Evolutionary conservation across 1,140 invertebrate genomes (phyloP), one percentile per base, ranked within the genome.

Genomic region (Pseudomyrmex sp.): DNA sequence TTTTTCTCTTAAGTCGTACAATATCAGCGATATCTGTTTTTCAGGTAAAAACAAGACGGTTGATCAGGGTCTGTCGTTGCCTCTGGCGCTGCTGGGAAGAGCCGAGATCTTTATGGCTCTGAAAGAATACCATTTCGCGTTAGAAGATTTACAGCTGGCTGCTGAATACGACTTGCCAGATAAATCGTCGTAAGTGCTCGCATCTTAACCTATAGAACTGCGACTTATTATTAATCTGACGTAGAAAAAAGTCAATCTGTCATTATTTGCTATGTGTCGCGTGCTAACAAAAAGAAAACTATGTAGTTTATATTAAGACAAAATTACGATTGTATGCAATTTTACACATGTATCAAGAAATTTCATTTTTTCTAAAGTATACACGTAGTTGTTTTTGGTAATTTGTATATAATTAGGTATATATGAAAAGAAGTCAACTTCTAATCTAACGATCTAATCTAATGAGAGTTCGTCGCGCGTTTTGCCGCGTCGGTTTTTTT

Each of bases 121-220:
- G 63, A 92, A 95, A 1, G 92, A 96, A 61, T 95, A 95, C 18
- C 89, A 94, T 74, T 92, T 95, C 0, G 96, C 96, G 0, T 83
- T 97, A 1, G 94, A 94, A 65, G 97, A 97, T 90, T 91, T 97
- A 13, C 95, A 96, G 87, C 85, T 96, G 63, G 95, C 95, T 7
- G 87, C 96, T 12, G 96, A 96, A 73, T 95, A 96, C 85, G 94
- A 95, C 18, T 13, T 69, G 7, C 84, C 86, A 20, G 12, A 86
- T 12, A 50, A 74, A 15, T 23, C 72, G 12, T 70, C 13, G 87
- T 88, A 48, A 82, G 85, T 15, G 15, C 46, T 26, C 5, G 3
- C 18, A 8, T 46, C 35, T 66, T 50, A n/a, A 54, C 44, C 50
- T 15, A n/a, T 8, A 12, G 12, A 54, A 59, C 18, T 15, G 23